Conservation (phyloP, 2,888 invertebrate genomes). For the Entomobrya proxima region DNA sequence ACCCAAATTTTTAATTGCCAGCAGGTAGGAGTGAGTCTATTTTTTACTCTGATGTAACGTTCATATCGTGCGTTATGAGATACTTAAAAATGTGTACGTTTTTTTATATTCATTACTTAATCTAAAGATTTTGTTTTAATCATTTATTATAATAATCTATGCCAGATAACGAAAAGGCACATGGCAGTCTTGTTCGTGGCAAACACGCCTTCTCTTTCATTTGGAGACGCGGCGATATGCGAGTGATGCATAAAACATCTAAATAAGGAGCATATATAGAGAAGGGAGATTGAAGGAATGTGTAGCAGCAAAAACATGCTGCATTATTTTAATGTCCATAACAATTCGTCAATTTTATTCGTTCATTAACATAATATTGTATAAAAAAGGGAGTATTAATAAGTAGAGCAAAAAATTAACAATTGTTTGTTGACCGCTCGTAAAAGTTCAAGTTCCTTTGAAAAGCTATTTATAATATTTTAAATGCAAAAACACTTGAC, state of each 20-base stretch:
- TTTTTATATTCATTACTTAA: conserved; percentile 33
- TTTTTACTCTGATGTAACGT: too few species aligned
- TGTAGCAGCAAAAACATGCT: neutral
- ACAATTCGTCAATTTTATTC: conserved; percentile 17
- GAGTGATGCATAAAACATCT: too few species aligned
- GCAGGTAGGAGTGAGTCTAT: neutral
- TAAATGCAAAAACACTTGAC: conserved; percentile 2
- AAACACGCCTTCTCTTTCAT: too few species aligned
- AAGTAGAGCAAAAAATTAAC: conserved; percentile 55
- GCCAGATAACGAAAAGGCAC: conserved; percentile 40
- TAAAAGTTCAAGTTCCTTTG: conserved; percentile 32
- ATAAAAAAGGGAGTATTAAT: neutral
- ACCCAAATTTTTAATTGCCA: conserved; percentile 57
- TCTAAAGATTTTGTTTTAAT: neutral
- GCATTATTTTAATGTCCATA: conserved; percentile 36
- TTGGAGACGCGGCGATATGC: too few species aligned
- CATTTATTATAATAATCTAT: neutral
- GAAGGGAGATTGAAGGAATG: too few species aligned
- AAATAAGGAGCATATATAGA: too few species aligned
- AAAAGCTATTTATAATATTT: conserved; percentile 17
- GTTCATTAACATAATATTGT: conserved; percentile 34
- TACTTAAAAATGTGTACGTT: too few species aligned
- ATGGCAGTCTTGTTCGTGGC: conserved; percentile 54
- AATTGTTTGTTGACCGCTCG: neutral
- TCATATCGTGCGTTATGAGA: too few species aligned